phyloP scores from a whole-genome alignment of 2,113 vertebrate species.

The Eurypyga helias region DNA sequence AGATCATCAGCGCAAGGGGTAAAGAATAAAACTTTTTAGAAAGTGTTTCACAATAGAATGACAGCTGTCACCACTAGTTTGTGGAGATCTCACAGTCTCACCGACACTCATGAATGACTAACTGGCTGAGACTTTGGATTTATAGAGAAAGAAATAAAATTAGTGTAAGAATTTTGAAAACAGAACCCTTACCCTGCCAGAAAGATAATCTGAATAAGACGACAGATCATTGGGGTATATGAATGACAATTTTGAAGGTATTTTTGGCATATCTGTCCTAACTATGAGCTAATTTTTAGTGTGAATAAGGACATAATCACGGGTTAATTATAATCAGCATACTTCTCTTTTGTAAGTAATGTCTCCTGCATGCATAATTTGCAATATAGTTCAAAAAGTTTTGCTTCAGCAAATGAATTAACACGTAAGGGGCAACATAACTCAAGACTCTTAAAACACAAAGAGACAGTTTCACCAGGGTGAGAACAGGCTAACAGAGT shows the following conservation, averaged over 20 bases:
- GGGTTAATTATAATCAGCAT: slow-evolving; percentile 55
- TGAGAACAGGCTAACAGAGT: not conserved
- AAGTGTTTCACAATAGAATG: slow-evolving; percentile 49
- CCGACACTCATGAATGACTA: slow-evolving; percentile 31
- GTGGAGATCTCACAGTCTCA: not conserved
- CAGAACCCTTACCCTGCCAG: not conserved
- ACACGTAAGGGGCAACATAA: not conserved
- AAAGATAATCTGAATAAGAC: not conserved
- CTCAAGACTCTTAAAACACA: not conserved
- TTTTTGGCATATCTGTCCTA: slow-evolving; percentile 36
- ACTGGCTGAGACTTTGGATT: slow-evolving; percentile 15
- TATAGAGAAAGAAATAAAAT: slow-evolving; percentile 41
- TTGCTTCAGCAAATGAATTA: slow-evolving; percentile 19
- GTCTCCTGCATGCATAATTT: slow-evolving; percentile 46
- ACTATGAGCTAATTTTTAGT: slow-evolving; percentile 38
- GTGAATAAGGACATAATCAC: slow-evolving; percentile 38
- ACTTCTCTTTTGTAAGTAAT: slow-evolving; percentile 30
- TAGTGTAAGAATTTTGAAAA: slow-evolving; percentile 36
- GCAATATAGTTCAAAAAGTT: slow-evolving; percentile 3
- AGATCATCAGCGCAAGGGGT: slow-evolving; percentile 42
- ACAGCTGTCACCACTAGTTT: slow-evolving; percentile 61
- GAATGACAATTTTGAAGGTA: slow-evolving; percentile 31
- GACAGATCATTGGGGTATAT: not conserved
- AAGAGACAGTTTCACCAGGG: not conserved
- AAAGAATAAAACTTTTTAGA: slow-evolving; percentile 70